Evolutionary conservation across 2,113 vertebrate genomes (phyloP), one percentile per base, ranked within the genome.

Genomic region (Cygnus atratus): DNA sequence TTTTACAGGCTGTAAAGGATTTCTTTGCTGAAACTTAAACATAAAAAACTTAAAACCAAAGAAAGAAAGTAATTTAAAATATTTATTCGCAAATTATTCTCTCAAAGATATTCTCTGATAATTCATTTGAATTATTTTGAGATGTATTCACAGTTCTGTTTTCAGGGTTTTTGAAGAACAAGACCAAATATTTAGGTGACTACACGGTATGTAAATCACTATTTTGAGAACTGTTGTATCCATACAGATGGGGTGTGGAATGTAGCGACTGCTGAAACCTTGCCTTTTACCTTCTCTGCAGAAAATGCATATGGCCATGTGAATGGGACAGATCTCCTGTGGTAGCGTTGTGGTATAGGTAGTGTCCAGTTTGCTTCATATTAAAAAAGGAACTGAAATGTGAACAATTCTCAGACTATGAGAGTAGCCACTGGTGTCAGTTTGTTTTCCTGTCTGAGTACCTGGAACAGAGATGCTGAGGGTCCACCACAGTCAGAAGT

Each of bases 281-380:
- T 72, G 41, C n/a, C 43, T 43, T 41, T 54, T 41, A 24, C 31
- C 22, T 57, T 39, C 29, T 81, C 4, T 2, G 4, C 41, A 2
- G 1, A 21, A 39, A 14, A 28, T 14, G 5, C 17, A 17, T 24
- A 33, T 72, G 52, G 1, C 48, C 41, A 18, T 19, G 0, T 11
- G 2, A 10, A 3, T 5, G 1, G 24, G 33, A 14, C 3, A n/a
- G 41, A 14, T 39, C 46, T 61, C 24, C 66, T 0, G 0, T n/a
- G 39, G 6, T 50, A 62, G 12, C 13, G 21, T 10, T 25, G 3
- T 26, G 20, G 8, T 50, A 9, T 46, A 17, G 15, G 18, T 33
- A 1, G 54, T 28, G 78, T 44, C 76, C 81, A 20, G 62, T n/a
- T 62, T 70, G 25, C 50, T 22, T 76, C 77, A 37, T 3, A 1